A percentile compares a stretch with the other conserved stretches of the same genome.
These are phyloP conservation scores for Mionectes macconnelli DNA, from an alignment of 2,113 vertebrate genomes.

Conservation along the genomic window DNA sequence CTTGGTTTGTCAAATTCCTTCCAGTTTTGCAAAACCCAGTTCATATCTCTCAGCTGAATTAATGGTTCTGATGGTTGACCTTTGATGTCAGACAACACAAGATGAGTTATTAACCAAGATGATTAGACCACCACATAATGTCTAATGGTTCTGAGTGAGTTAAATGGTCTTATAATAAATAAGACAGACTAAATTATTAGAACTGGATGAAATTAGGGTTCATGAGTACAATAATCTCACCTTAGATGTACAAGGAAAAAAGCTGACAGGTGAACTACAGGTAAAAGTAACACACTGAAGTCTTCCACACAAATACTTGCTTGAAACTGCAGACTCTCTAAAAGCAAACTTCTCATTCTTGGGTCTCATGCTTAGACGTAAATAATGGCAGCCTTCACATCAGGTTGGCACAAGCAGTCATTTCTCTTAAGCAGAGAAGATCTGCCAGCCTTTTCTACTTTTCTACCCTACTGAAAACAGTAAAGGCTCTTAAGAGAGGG, in stretches of 20 bases:
- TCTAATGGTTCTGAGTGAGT: not conserved
- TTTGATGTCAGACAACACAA: conserved; percentile 19
- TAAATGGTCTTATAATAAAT: not conserved
- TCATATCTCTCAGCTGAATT: not conserved
- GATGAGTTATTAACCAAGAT: not conserved
- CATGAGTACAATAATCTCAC: not conserved
- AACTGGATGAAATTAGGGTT: not conserved
- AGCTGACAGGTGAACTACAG: not conserved
- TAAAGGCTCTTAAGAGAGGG: conserved; percentile 9
- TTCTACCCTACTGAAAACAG: not conserved
- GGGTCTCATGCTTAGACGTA: not conserved
- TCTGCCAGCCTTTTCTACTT: not conserved
- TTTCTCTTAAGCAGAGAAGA: not conserved
- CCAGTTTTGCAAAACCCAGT: conserved; percentile 9
- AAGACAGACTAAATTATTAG: not conserved
- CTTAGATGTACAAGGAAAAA: not conserved
- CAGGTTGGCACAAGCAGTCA: not conserved
- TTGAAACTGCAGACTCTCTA: not conserved
- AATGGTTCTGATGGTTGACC: conserved; percentile 49
- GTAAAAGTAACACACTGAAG: not conserved
- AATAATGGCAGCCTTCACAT: not conserved
- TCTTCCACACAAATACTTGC: not conserved
- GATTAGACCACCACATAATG: not conserved
- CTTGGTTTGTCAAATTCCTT: not conserved
- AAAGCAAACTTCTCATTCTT: conserved; percentile 12